Conservation (phyloP, 2,797 vertebrate genomes). For the Picus viridis region DNA sequence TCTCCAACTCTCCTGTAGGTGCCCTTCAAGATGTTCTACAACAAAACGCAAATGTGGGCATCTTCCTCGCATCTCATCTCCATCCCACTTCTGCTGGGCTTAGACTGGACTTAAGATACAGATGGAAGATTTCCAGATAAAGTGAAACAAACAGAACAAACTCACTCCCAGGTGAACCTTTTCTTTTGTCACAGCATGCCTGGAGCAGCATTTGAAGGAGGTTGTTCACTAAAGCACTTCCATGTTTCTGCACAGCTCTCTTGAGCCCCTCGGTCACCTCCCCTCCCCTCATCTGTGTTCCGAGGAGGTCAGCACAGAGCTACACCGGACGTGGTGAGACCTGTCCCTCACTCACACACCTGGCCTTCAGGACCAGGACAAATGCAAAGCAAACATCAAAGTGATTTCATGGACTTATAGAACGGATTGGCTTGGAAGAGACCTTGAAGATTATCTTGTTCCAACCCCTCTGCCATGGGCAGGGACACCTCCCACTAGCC, state of each 20-base stretch:
- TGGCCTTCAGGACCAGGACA: not conserved
- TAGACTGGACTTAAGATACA: too few species aligned
- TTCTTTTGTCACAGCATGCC: accelerated
- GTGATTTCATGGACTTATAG: not conserved
- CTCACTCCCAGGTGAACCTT: accelerated
- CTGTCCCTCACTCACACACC: accelerated
- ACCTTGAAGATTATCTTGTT: too few species aligned
- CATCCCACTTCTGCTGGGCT: too few species aligned
- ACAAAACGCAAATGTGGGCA: too few species aligned
- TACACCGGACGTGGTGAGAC: accelerated
- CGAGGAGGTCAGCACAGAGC: accelerated
- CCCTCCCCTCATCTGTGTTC: not conserved
- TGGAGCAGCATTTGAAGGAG: not conserved
- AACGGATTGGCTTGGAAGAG: too few species aligned
- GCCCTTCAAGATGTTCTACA: too few species aligned
- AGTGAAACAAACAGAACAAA: accelerated
- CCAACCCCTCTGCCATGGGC: too few species aligned
- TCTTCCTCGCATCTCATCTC: too few species aligned
- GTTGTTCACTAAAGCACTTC: accelerated
- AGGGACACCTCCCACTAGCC: too few species aligned
- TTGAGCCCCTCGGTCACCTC: accelerated
- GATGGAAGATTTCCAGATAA: too few species aligned
- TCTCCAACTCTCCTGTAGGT: too few species aligned
- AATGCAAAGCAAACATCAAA: not conserved
- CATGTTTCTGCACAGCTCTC: not conserved